Evolutionary conservation across 2,797 vertebrate genomes (phyloP), one percentile per base, ranked within the genome.

Genomic region (Betta splendens): DNA sequence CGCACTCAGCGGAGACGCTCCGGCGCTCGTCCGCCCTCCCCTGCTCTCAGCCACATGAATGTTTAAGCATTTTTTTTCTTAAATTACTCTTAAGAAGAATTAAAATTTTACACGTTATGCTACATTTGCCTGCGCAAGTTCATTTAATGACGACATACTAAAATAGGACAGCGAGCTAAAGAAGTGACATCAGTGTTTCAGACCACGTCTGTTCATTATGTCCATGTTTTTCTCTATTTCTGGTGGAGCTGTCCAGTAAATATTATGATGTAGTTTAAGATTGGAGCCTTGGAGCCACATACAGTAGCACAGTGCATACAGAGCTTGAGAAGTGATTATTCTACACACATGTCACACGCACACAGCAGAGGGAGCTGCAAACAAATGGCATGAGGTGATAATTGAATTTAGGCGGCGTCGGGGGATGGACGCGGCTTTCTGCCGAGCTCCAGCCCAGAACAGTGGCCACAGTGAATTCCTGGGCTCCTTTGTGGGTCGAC

Each of bases 381-480:
- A 63, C 50, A 61, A 69, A 79, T 48, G 72, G 42, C 18, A n/a
- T 51, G 65, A 76, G 71, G 75, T 74, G 81, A 74, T 83, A 80
- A 85, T 80, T 82, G 61, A 77, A 81, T 80, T 74, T 82, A 31
- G 68, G 59, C 68, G 62, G 71, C 72, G 69, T 72, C 76, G 65
- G 60, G 66, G 28, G 54, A 52, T 69, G 57, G 72, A 64, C 48
- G 45, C 39, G 22, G 63, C 56, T 49, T 43, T 64, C 63, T 75
- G 22, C 64, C 44, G 75, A 77, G 77, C 76, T 65, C 18, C 61
- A 61, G 70, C 64, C 60, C 40, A 31, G 44, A 67, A 72, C 73
- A 76, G 64, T 49, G 64, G 67, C 77, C 75, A 26, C 62, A 58
- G 59, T 70, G 57, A 62, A 83, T 85, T 76, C 75, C 74, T 83